Evolutionary conservation across 2,888 invertebrate species (phyloP).

Genomic region (Melieria picta): DNA sequence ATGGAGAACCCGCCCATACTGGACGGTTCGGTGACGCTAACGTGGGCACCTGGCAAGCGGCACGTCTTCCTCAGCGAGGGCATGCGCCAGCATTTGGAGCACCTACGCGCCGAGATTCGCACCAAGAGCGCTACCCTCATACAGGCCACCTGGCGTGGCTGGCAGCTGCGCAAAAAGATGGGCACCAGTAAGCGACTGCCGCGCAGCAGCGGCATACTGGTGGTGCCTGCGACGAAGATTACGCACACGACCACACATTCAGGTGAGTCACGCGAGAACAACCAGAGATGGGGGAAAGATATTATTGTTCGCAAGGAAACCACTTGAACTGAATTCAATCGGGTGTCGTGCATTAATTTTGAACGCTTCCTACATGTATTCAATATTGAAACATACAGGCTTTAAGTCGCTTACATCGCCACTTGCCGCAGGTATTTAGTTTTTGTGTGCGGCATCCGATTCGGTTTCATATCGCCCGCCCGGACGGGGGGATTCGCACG

Average conservation of each 20-base stretch:
- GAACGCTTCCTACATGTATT: neutral
- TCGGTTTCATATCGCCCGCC: too few relatives aligned
- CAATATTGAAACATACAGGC: neutral
- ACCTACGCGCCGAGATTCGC: conserved; percentile 79
- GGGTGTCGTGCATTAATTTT: neutral
- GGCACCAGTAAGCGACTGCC: conserved; percentile 66
- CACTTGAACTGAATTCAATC: too few relatives aligned
- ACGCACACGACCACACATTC: too few relatives aligned
- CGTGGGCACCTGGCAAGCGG: conserved; percentile 92
- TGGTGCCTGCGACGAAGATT: conserved; percentile 48
- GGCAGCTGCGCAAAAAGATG: conserved; percentile 77
- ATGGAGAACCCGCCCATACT: conserved; percentile 71
- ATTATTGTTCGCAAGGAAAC: too few relatives aligned
- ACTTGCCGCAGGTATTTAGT: neutral
- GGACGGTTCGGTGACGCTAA: conserved; percentile 74
- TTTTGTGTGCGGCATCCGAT: neutral
- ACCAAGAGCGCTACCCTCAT: conserved; percentile 84
- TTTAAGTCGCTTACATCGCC: neutral
- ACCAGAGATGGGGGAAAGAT: too few relatives aligned
- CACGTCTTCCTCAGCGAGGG: conserved; percentile 96
- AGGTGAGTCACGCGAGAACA: too few relatives aligned
- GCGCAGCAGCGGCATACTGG: conserved; percentile 31
- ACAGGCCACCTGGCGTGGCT: conserved; percentile 87
- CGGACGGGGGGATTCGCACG: too few relatives aligned
- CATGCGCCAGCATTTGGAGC: conserved; percentile 89